Conservation (phyloP, 2,797 vertebrate genomes). For the Arctocebus calabarensis region DNA sequence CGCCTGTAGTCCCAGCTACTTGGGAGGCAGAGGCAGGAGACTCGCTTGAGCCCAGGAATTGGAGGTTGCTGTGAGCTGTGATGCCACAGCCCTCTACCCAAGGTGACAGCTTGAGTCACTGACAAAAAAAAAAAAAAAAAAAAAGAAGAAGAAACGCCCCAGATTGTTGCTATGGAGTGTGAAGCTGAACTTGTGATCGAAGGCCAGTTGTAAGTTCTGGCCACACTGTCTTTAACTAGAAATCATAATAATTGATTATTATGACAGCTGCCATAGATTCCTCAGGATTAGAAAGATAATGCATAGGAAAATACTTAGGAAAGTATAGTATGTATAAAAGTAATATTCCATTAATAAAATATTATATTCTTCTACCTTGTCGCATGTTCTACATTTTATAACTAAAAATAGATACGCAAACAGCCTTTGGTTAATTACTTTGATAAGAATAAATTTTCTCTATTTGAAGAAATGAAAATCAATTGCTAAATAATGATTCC, state of each 20-base stretch:
- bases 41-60: no score
- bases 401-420: slow-evolving; percentile 40
- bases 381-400: slow-evolving; percentile 32
- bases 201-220: background rate
- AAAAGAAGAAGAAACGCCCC: no score
- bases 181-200: background rate
- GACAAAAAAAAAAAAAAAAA: no score
- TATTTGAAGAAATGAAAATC: slow-evolving; percentile 47
- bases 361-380: background rate
- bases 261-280: background rate
- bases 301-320: background rate
- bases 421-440: slow-evolving; percentile 21
- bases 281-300: slow-evolving; percentile 13
- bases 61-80: no score
- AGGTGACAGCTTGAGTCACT: no score
- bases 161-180: background rate
- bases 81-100: no score
- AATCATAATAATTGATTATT: no score
- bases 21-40: no score
- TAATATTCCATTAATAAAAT: background rate
- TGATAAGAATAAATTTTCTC: slow-evolving; percentile 22
- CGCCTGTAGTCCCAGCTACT: no score
- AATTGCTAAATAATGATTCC: background rate
- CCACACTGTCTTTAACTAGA: background rate
- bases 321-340: background rate